Evolutionary conservation across 2,888 invertebrate genomes (phyloP).

Genomic region (Macaria notata): DNA sequence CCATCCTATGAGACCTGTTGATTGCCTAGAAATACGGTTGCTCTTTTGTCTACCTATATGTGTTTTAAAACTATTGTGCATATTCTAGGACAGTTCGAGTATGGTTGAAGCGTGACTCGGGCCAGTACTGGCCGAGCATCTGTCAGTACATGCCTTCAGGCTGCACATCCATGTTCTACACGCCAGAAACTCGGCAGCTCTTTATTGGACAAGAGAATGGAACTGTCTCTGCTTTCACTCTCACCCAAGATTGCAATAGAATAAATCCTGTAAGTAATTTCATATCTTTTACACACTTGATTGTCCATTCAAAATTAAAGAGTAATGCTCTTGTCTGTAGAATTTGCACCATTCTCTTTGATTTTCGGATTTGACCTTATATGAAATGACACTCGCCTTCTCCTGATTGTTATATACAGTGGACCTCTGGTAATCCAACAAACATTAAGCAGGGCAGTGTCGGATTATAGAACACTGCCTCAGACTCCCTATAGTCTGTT

Average conservation of each 20-base stretch:
- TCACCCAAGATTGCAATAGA: conserved; percentile 97
- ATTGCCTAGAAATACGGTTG: neutral
- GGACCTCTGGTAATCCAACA: too few relatives aligned
- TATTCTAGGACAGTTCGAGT: conserved; percentile 93
- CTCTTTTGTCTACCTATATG: too few relatives aligned
- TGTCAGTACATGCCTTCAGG: conserved; percentile 97
- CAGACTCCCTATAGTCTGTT: neutral
- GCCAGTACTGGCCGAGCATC: conserved; percentile 99
- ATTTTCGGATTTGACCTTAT: too few relatives aligned
- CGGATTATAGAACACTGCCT: too few relatives aligned
- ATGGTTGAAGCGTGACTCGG: conserved; percentile 98
- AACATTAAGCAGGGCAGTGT: too few relatives aligned
- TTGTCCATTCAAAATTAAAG: too few relatives aligned
- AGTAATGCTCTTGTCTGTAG: too few relatives aligned
- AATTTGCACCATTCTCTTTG: too few relatives aligned
- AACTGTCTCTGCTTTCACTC: conserved; percentile 92
- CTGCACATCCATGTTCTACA: conserved; percentile 95
- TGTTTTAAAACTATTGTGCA: too few relatives aligned
- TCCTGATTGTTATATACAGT: too few relatives aligned
- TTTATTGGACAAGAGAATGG: conserved; percentile 99
- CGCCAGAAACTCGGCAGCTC: conserved; percentile 92
- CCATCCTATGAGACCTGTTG: conserved; percentile 10
- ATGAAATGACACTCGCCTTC: too few relatives aligned
- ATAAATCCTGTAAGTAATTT: conserved; percentile 86
- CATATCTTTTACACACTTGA: too few relatives aligned